phyloP scores from a whole-genome alignment of 1,140 invertebrate genomes.

The Trigoniulus corallinus region DNA sequence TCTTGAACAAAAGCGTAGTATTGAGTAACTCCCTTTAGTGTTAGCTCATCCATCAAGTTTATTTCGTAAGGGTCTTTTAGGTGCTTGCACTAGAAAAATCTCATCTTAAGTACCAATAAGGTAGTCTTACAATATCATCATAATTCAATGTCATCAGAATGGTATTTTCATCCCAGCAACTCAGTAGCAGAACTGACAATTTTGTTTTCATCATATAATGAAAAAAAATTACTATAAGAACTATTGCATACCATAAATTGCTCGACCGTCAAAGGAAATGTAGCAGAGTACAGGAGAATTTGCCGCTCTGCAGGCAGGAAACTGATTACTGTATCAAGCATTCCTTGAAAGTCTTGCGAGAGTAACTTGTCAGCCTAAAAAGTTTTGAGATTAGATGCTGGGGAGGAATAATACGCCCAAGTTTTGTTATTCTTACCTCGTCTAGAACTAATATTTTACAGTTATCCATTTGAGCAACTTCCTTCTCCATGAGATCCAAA shows the following conservation, averaged over 20 bases:
- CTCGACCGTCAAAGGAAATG: constrained; percentile 98
- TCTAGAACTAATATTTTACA: constrained; percentile 95
- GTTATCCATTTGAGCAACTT: constrained; percentile 86
- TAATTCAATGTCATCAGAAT: too few species aligned
- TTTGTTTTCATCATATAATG: not conserved
- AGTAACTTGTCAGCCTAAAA: constrained; percentile 90
- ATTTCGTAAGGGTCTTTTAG: constrained; percentile 95
- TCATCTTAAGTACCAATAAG: too few species aligned
- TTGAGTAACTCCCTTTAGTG: constrained; percentile 97
- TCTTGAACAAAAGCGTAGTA: constrained; percentile 99
- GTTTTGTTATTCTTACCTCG: constrained; percentile 36
- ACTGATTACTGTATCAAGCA: constrained; percentile 91
- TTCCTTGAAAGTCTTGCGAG: constrained; percentile 98
- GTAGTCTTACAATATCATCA: too few species aligned
- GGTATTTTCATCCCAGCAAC: not conserved
- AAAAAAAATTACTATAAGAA: constrained; percentile 2
- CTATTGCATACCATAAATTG: constrained; percentile 68
- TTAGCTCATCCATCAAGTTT: constrained; percentile 99
- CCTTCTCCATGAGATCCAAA: constrained; percentile 98
- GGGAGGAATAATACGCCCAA: not conserved
- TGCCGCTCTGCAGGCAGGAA: constrained; percentile 88
- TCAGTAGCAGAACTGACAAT: not conserved
- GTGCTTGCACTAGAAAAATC: constrained; percentile 58
- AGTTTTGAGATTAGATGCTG: constrained; percentile 6
- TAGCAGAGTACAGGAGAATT: constrained; percentile 96